Evolutionary conservation across 2,888 invertebrate genomes (phyloP).

Genomic region (Himalopsyche tibetana): DNA sequence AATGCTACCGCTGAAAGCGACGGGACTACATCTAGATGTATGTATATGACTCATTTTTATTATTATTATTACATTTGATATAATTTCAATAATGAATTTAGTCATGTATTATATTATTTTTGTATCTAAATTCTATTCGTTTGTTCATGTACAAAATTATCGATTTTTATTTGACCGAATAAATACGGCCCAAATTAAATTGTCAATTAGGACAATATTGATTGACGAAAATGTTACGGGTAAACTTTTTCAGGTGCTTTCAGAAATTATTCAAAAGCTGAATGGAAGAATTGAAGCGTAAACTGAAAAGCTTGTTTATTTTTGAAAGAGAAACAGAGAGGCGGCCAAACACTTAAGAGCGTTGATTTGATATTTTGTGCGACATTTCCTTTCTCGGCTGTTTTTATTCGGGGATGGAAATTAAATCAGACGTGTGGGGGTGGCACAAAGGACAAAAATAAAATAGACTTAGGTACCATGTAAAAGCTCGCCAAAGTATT

Average conservation of each 20-base stretch:
- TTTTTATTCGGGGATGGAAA: slow-evolving; percentile 55
- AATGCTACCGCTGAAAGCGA: too few relatives aligned
- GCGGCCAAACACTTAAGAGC: slow-evolving; percentile 15
- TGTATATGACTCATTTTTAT: too few relatives aligned
- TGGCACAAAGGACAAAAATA: background rate
- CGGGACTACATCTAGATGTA: too few relatives aligned
- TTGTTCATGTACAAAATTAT: too few relatives aligned
- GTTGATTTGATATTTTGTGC: slow-evolving; percentile 46
- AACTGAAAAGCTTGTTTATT: slow-evolving; percentile 30
- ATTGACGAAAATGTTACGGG: background rate
- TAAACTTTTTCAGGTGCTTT: background rate
- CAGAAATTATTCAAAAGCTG: background rate
- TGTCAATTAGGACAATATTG: background rate
- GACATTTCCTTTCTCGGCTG: slow-evolving; percentile 51
- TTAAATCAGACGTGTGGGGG: slow-evolving; percentile 45
- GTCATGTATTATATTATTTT: too few relatives aligned
- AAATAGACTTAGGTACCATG: background rate
- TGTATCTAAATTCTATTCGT: too few relatives aligned
- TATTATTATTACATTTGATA: too few relatives aligned
- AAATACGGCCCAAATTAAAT: background rate
- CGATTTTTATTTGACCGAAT: background rate
- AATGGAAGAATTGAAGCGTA: slow-evolving; percentile 12
- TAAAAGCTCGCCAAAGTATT: background rate
- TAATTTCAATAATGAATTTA: too few relatives aligned
- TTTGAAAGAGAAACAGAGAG: slow-evolving; percentile 11